Base-by-base conservation (phyloP, 2,888 invertebrate genomes). In the Aelia acuminata region DNA sequence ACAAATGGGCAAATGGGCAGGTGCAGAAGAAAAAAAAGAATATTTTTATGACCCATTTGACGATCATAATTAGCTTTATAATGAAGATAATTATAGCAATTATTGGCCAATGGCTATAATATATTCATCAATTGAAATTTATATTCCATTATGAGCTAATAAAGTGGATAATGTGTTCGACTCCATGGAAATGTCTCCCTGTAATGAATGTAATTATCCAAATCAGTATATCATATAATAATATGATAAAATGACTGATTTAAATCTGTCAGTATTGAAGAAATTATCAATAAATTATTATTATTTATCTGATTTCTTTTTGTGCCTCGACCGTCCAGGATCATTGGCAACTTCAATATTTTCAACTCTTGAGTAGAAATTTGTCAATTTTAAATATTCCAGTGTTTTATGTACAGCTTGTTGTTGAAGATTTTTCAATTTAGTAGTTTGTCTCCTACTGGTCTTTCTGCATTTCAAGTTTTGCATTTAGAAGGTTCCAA, bases 51-150 rank as follows among this genome's bases (percentile, higher is more conserved):
- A 70, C 63, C 63, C 10, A 0, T 35, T 70, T 7, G 20, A 35
- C 35, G 63, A n/a, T 35, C 18, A 4, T 70, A 35, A 31, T 70
- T 35, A 70, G 63, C 18, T 35, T 35, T 70, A 35, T 35, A 35
- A 11, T 35, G 35, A 31, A 70, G 35, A 35, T 70, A 31, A 70
- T 70, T 70, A 70, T 70, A 35, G 31, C 63, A 5, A 5, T 70
- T 70, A 70, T 70, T 70, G 31, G 22, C 31, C 18, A 70, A 70
- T 70, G 63, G 18, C 63, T 20, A 1, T 70, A 70, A 70, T 70
- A 70, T 70, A 70, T 70, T 70, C 63, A 70, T 70, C 31, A 70
- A 70, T 7, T 70, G 63, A 70, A 70, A 70, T 18, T 70, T 70
- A 70, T 35, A 70, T 70, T 70, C 5, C 31, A 70, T 70, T 70